Conservation (phyloP, 1,140 invertebrate genomes). For the Conus ventricosus region DNA sequence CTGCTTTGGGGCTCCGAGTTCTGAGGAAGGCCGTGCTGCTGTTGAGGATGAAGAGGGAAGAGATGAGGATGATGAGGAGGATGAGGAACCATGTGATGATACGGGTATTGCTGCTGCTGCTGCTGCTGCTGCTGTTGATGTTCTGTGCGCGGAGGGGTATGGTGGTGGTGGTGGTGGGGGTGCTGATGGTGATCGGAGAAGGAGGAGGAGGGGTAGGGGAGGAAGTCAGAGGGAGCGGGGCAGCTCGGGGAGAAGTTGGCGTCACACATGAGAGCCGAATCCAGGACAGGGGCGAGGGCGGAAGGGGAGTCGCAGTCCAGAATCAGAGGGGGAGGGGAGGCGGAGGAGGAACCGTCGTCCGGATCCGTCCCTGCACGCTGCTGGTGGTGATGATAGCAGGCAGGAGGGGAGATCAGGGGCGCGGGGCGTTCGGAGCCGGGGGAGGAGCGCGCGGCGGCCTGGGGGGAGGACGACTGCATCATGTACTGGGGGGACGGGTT, state of each 20-base stretch:
- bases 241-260: neutral
- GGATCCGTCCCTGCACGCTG: neutral
- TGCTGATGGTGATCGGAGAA: neutral
- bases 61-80: neutral
- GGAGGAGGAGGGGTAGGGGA: neutral
- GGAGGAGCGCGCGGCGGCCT: neutral
- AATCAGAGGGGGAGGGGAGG: neutral
- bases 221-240: neutral
- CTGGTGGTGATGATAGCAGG: neutral
- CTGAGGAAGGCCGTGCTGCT: no score
- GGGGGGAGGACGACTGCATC: neutral
- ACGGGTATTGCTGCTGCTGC: neutral
- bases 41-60: no score
- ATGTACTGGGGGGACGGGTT: neutral
- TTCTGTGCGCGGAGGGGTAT: neutral
- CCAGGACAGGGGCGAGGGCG: neutral
- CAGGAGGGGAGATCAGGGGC: neutral
- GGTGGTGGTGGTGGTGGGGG: conserved; percentile 1
- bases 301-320: neutral
- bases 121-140: conserved; percentile 1
- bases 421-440: neutral
- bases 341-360: neutral
- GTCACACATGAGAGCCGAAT: neutral
- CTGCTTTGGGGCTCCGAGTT: no score
- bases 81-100: neutral